Base-by-base conservation (phyloP, 2,888 invertebrate species). In the Papilio elwesi region DNA sequence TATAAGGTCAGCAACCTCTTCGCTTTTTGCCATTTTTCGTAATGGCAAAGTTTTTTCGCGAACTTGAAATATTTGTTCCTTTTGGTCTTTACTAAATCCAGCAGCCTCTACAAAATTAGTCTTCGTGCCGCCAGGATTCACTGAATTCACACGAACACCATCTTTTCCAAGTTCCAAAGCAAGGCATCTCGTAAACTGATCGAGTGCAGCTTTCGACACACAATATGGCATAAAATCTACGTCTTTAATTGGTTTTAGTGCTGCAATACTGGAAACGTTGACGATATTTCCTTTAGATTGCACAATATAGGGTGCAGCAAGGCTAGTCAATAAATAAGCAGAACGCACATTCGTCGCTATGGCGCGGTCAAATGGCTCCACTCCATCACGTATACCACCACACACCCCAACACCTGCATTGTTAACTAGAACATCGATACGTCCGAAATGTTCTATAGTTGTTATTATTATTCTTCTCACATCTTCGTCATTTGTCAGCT, bases 41-140 rank as follows among this genome's bases (percentile, higher is more conserved):
- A 99, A 91, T 0, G 99, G 98, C 91, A 98, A 98, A 0, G 97
- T 97, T 70, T 95, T 95, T 84, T 96, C 96, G 8, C 96, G 95
- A 73, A 95, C 95, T 82, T 98, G 96, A 78, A 98, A 94, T 88
- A 98, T 97, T 88, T 95, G 94, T 57, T 83, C 82, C 62, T 81
- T 83, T 80, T 90, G 76, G 91, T 94, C 88, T 96, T 96, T 74
- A 95, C 94, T 81, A 95, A 96, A 85, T 96, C 97, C 85, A 96
- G 94, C 91, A 96, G 98, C 90, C 79, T 86, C 83, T 16, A 83
- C 87, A 75, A 92, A 92, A 48, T 83, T 76, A 13, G 98, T 98
- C n/a, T 96, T 89, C 7, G 97, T 96, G 0, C 98, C 98, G n/a
- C 99, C 99, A 8, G 99, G 99, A 91, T 98, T 98, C 0, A 98